Conservation (phyloP, 2,113 vertebrate species). For the Chamaea fasciata region DNA sequence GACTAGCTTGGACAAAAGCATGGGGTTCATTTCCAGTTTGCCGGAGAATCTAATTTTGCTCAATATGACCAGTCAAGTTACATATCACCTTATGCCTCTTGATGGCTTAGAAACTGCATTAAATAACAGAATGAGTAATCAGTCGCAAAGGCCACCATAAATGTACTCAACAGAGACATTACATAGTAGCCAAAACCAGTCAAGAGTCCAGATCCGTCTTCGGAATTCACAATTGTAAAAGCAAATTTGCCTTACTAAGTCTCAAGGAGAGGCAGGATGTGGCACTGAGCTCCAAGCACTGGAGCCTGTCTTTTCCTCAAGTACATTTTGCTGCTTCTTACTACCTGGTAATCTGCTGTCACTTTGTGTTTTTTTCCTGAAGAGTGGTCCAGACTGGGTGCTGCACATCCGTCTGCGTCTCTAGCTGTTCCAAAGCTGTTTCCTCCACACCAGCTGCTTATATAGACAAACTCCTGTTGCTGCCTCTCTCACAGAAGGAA, state of each 20-base stretch:
- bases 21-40: background rate
- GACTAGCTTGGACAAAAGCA: background rate
- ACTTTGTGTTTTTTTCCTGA: background rate
- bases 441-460: background rate
- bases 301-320: background rate
- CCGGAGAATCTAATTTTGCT: background rate
- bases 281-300: background rate
- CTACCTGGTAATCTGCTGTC: background rate
- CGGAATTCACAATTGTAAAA: background rate
- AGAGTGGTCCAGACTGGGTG: background rate
- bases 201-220: background rate
- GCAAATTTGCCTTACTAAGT: background rate
- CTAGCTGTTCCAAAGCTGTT: background rate
- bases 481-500: background rate
- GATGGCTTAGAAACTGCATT: background rate
- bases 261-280: background rate
- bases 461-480: background rate
- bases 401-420: background rate
- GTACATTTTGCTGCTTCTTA: background rate
- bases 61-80: background rate
- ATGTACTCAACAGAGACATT: background rate
- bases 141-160: background rate
- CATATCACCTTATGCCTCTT: background rate
- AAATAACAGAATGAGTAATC: background rate
- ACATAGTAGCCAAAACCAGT: background rate